These are phyloP conservation scores for Xenentodon cancila DNA, from an alignment of 2,797 vertebrate genomes.

Conservation along the genomic window DNA sequence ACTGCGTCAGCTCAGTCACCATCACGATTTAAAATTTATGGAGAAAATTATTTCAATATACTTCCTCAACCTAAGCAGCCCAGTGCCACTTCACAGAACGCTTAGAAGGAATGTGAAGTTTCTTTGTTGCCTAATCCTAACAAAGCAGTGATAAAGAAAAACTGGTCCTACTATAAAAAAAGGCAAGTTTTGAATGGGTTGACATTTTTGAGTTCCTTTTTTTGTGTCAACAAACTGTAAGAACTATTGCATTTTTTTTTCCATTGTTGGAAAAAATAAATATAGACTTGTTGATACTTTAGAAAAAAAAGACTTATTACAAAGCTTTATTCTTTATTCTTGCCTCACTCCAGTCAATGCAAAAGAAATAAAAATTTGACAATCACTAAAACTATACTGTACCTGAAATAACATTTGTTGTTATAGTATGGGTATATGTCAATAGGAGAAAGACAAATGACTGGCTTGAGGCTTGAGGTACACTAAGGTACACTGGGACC, in stretches of 20 bases:
- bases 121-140: too few species aligned
- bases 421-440: neutral
- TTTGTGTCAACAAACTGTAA: slow-evolving; percentile 1
- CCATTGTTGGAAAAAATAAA: slow-evolving; percentile 3
- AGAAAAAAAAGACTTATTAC: neutral
- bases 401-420: slow-evolving; percentile 3
- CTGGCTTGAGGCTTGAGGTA: neutral
- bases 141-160: too few species aligned
- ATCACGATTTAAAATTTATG: too few species aligned
- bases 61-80: too few species aligned
- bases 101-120: too few species aligned
- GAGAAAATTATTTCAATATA: too few species aligned
- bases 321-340: slow-evolving; percentile 10
- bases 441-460: neutral
- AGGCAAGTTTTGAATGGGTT: too few species aligned
- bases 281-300: too few species aligned
- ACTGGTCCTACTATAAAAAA: too few species aligned
- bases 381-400: neutral
- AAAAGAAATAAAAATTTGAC: slow-evolving; percentile 10
- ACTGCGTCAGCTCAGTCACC: too few species aligned
- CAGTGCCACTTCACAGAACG: too few species aligned
- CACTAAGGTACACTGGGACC: too few species aligned
- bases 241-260: neutral
- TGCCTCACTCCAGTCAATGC: slow-evolving; percentile 1
- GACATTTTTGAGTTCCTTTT: neutral